These are phyloP conservation scores for Conops quadrifasciatus DNA, from an alignment of 2,888 invertebrate genomes.

Conservation along the genomic window DNA sequence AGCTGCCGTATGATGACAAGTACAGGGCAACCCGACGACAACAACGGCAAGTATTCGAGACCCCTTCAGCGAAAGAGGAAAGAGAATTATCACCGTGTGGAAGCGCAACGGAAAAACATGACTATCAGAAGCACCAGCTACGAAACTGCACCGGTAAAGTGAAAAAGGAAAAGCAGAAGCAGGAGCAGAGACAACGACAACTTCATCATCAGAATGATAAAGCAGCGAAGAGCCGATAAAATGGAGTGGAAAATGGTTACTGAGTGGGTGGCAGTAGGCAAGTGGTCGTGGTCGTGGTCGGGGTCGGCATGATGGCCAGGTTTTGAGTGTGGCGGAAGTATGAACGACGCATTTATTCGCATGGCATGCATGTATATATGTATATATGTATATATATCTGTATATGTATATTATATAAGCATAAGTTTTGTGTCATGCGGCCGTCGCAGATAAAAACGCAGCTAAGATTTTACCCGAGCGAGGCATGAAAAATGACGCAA, in stretches of 20 bases:
- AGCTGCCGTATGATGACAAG: too few relatives aligned
- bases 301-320: not conserved
- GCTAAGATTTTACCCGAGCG: not conserved
- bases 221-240: not conserved
- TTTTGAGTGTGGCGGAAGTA: not conserved
- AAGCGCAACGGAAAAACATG: not conserved
- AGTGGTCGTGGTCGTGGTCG: not conserved
- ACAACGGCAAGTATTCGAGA: not conserved
- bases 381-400: too few relatives aligned
- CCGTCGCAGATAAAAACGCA: slow-evolving; percentile 25
- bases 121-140: not conserved
- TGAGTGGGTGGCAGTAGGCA: not conserved
- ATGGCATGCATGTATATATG: not conserved
- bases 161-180: too few relatives aligned
- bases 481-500: slow-evolving; percentile 1
- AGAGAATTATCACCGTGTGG: not conserved
- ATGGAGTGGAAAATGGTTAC: not conserved
- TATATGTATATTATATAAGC: slow-evolving; percentile 7
- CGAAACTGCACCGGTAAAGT: too few relatives aligned
- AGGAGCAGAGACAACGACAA: too few relatives aligned
- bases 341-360: not conserved
- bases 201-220: slow-evolving; percentile 5
- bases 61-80: not conserved
- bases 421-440: slow-evolving; percentile 23
- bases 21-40: too few relatives aligned